Base-by-base conservation (phyloP, 2,113 vertebrate genomes). In the Garra rufa region DNA sequence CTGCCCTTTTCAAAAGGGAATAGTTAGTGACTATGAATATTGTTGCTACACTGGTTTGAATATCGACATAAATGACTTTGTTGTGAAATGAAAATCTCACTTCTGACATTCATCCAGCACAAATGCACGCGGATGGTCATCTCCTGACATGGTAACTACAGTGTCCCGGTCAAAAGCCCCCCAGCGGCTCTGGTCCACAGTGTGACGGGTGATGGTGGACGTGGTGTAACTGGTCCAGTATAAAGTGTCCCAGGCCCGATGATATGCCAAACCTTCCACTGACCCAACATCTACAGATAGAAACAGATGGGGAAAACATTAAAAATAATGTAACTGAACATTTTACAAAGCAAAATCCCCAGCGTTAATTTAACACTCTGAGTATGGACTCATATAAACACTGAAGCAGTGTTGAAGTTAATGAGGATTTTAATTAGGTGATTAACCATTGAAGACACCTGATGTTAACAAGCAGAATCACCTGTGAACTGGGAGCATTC, bases 161-260 rank as follows among this genome's bases (percentile, higher is more conserved):
- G 94, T 97, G 91, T 99, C 96, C 3, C 98, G 93, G 89, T 98
- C 95, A 0, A 96, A 97, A 3, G 97, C 97, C 0, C 96, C 96
- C 15, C 93, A 86, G 1, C 94, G 96, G 76, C 88, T 95, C 95
- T 98, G 98, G 91, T 98, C 96, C 90, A 99, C 97, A 0, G 96
- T 98, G 93, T 99, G 98, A 1, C 98, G 95, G 1, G 96, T 96
- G 90, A 98, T 98, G 91, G 98, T 98, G 82, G 98, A 99, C 0
- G 97, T 98, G 0, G 98, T 98, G 88, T 98, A 99, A 91, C 98
- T 99, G 0, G 98, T 99, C 98, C 98, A 99, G 88, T 97, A 99
- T 11, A 99, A 91, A 0, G 97, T 96, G 92, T 99, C 97, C 98
- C 96, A 98, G 85, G 93, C 96, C 0, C 97, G 94, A 92, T 99